These are phyloP conservation scores for Helleia helle DNA, from an alignment of 2,888 invertebrate genomes.

Conservation along the genomic window DNA sequence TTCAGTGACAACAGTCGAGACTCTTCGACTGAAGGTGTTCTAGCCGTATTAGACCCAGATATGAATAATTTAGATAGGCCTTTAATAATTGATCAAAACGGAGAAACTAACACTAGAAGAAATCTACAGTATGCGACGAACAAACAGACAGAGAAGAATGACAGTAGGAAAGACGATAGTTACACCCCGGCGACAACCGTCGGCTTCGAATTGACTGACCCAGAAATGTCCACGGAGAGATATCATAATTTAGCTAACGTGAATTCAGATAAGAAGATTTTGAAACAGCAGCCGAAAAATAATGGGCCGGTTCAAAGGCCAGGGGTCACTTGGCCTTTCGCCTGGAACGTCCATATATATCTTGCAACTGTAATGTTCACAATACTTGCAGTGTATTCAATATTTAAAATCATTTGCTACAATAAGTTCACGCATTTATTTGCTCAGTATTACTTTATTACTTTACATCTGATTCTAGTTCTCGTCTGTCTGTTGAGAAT, in stretches of 20 bases:
- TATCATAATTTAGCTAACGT: constrained; percentile 76
- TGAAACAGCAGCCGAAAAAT: constrained; percentile 54
- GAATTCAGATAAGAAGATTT: constrained; percentile 65
- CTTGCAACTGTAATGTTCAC: constrained; percentile 89
- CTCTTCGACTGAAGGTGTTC: constrained; percentile 60
- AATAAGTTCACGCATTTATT: constrained; percentile 90
- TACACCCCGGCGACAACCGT: constrained; percentile 59
- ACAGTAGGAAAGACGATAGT: constrained; percentile 45
- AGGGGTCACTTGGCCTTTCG: constrained; percentile 83
- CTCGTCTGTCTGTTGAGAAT: constrained; percentile 87
- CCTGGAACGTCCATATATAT: constrained; percentile 95
- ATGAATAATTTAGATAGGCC: constrained; percentile 71
- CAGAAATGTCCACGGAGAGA: constrained; percentile 67
- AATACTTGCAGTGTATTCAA: constrained; percentile 86
- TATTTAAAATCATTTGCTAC: constrained; percentile 89
- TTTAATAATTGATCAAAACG: constrained; percentile 58
- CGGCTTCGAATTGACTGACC: constrained; percentile 60
- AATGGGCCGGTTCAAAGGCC: constrained; percentile 57
- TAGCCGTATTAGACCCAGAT: constrained; percentile 66
- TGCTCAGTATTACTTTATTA: constrained; percentile 90
- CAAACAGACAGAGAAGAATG: constrained; percentile 39
- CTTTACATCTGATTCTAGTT: constrained; percentile 87
- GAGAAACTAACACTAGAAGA: constrained; percentile 67
- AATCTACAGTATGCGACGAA: constrained; percentile 65
- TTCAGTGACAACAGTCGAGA: constrained; percentile 56